Evolutionary conservation across 2,113 vertebrate genomes (phyloP).

Genomic region (Polyodon spathula): DNA sequence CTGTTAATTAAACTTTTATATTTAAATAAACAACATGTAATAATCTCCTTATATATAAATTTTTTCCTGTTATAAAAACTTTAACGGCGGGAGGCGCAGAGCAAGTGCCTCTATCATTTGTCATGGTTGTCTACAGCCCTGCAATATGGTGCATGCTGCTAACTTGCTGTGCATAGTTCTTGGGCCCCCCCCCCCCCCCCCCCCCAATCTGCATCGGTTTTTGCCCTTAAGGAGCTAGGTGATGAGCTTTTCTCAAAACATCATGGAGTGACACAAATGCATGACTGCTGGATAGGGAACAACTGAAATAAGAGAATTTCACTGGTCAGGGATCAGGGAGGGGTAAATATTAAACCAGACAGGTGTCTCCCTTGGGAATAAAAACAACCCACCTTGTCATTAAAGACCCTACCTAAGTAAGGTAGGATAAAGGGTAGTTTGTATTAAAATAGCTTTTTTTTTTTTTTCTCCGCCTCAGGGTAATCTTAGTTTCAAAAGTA

Average conservation of each 20-base stretch:
- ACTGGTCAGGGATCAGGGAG: background rate
- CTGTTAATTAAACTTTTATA: no score
- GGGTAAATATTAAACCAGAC: background rate
- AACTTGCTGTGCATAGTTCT: no score
- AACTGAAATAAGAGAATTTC: constrained; percentile 9
- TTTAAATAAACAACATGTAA: no score
- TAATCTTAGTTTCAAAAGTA: no score
- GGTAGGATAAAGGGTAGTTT: background rate
- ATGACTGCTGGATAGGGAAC: background rate
- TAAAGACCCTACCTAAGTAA: background rate
- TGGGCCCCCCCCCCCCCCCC: background rate
- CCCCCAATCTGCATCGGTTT: background rate
- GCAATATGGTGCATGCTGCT: no score
- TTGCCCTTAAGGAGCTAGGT: constrained; percentile 1
- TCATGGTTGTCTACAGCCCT: no score
- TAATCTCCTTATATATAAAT: no score
- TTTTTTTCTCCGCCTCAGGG: background rate
- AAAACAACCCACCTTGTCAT: constrained; percentile 2
- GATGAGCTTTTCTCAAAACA: constrained; percentile 6
- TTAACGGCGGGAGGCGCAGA: no score
- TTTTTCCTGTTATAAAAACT: no score
- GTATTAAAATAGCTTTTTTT: background rate
- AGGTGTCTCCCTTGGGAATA: background rate
- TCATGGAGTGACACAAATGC: background rate
- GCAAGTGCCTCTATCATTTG: no score